Evolutionary conservation across 2,113 vertebrate species (phyloP), one percentile per base, ranked within the genome.

Genomic region (Jacana jacana): DNA sequence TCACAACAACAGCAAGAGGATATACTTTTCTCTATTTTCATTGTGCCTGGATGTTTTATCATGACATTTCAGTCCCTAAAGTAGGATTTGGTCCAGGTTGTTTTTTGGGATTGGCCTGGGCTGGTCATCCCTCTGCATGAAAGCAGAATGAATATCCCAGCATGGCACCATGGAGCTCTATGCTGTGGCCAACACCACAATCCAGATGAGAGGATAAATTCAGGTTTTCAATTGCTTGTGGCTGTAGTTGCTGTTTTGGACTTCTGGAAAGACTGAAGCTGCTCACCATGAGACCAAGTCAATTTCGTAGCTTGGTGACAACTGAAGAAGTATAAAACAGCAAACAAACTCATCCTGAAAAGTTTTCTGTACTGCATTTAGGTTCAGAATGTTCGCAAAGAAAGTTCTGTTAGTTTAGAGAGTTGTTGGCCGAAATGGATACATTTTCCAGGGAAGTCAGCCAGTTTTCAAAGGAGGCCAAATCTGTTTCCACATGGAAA

Each of bases 401-500:
- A 83, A 93, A 94, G 65, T 88, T 93, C 93, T 96, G 76, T 83
- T 96, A 51, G 79, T 94, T 91, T 83, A 75, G 79, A 70, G 39
- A 86, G 28, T 4, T 64, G 64, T 81, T 95, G 96, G 95, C 85
- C 64, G 0, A 90, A 96, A 88, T 60, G 79, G 89, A 88, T 77
- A 44, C 28, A 88, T 95, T 94, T 96, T 97, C 95, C 95, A 96
- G 85, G 88, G 89, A 96, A 94, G 90, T 88, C 88, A 89, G 95
- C 95, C 96, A 96, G 88, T 63, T 93, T 94, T 88, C 78, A 88
- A 89, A 88, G 55, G 92, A 96, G 86, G 88, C 95, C 90, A 96
- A 88, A 91, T 96, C 91, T 93, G 95, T 96, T 96, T 95, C 93
- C 90, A 96, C 90, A 86, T 95, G 91, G 93, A 96, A 96, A 96